Base-by-base conservation (phyloP, 2,888 invertebrate species). In the Aphidoletes aphidimyza region DNA sequence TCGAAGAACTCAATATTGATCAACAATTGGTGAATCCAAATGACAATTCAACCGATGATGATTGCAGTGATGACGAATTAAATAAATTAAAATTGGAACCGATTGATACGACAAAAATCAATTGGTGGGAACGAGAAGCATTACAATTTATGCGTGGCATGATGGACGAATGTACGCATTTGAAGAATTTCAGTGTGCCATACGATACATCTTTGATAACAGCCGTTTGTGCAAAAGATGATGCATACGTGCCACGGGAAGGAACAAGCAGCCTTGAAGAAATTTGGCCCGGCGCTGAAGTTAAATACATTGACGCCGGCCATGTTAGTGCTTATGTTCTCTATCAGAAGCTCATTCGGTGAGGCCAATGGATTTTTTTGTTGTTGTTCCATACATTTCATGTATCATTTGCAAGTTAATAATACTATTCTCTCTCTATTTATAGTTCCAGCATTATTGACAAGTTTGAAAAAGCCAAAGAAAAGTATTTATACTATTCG, bases 91-190 rank as follows among this genome's bases (percentile, higher is more conserved):
- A 92, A 86, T 30, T 69, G 9, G 39, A 85, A 94, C 42, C 84
- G 8, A 92, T 92, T 88, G 91, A 92, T 87, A 92, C 92, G 87
- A 91, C 90, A 84, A 92, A 92, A 88, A 93, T 92, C 85, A 94
- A 94, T 87, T 93, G 93, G 92, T 92, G 94, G 86, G 94, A 95
- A 89, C 92, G 93, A 87, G 96, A 97, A 89, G 95, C 96, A 0
- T 87, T 96, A 85, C 95, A 96, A 90, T 98, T 99, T 88, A 98
- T 99, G 98, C 92, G 96, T 84, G 98, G 98, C 0, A 94, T 99
- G 87, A 99, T 99, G 99, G 99, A 99, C 88, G 98, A 99, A 89
- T 99, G 98, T 89, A 99, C 99, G 0, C 98, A 98, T 91, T 91
- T 99, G 59, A 96, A 94, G 86, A 98, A 98, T 90, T 99, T 98